Evolutionary conservation across 2,113 vertebrate genomes (phyloP).

Genomic region (Gopherus evgoodei): DNA sequence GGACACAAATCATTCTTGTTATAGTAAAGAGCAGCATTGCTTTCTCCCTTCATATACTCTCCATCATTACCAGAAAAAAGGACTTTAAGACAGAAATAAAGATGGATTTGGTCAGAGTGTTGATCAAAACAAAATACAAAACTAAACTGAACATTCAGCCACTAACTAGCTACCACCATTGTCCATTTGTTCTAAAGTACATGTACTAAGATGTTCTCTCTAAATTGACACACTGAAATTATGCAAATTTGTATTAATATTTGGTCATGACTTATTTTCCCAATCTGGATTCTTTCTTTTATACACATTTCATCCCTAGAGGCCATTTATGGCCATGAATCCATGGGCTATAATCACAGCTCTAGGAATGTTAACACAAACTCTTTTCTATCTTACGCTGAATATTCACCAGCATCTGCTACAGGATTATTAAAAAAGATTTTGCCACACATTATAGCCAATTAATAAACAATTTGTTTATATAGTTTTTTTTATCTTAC

Average conservation of each 20-base stretch:
- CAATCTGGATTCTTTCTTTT: constrained; percentile 62
- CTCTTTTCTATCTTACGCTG: constrained; percentile 65
- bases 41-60: constrained; percentile 16
- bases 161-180: background rate
- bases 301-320: constrained; percentile 59
- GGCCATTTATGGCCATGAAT: constrained; percentile 55
- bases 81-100: constrained; percentile 17
- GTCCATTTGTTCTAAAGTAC: constrained; percentile 36
- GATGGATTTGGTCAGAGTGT: background rate
- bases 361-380: constrained; percentile 67
- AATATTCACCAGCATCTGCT: constrained; percentile 80
- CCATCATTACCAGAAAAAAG: background rate
- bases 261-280: constrained; percentile 66
- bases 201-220: constrained; percentile 46
- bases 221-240: constrained; percentile 31
- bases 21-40: background rate
- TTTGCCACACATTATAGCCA: constrained; percentile 71
- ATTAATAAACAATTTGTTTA: constrained; percentile 73
- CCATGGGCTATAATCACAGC: constrained; percentile 51
- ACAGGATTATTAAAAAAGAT: constrained; percentile 66
- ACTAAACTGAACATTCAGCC: background rate
- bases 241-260: constrained; percentile 53
- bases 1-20: constrained; percentile 9
- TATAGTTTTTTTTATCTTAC: constrained; percentile 47
- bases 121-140: background rate